Evolutionary conservation across 1,140 invertebrate species (phyloP).

Genomic region (Musca domestica): DNA sequence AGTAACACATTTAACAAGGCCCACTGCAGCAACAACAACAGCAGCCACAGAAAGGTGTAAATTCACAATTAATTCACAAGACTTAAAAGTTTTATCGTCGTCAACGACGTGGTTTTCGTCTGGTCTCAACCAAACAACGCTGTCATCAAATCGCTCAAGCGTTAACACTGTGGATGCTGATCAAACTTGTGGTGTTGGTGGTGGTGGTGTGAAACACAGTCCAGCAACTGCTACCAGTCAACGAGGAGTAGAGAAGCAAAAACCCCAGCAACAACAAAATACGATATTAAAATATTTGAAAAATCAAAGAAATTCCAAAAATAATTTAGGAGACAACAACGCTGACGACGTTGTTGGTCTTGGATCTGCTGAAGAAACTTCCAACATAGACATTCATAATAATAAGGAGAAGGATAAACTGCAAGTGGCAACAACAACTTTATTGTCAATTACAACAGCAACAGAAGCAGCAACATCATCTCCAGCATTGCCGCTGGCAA

Average conservation of each 20-base stretch:
- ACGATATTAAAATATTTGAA: background rate
- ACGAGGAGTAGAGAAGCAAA: background rate
- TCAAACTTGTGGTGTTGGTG: no score
- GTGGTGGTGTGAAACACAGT: background rate
- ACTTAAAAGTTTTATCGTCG: no score
- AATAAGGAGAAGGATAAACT: no score
- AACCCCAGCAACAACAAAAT: background rate
- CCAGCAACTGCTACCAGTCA: no score
- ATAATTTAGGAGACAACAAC: no score
- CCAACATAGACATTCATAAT: no score
- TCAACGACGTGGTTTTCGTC: no score
- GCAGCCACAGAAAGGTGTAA: background rate
- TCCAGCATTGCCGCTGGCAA: background rate
- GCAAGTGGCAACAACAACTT: background rate
- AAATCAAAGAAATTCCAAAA: no score
- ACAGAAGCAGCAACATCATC: no score
- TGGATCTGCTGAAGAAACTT: background rate
- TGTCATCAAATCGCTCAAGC: background rate
- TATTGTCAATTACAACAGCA: constrained; percentile 2
- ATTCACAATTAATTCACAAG: no score
- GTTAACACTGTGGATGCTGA: background rate
- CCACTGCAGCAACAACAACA: constrained; percentile 3
- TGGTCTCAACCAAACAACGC: no score
- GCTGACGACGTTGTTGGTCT: background rate
- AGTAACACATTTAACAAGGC: background rate